Percentiles rank a stretch among this genome's conserved stretches.
phyloP scores from a whole-genome alignment of 2,113 vertebrate species.

The Alaudala cheleensis region DNA sequence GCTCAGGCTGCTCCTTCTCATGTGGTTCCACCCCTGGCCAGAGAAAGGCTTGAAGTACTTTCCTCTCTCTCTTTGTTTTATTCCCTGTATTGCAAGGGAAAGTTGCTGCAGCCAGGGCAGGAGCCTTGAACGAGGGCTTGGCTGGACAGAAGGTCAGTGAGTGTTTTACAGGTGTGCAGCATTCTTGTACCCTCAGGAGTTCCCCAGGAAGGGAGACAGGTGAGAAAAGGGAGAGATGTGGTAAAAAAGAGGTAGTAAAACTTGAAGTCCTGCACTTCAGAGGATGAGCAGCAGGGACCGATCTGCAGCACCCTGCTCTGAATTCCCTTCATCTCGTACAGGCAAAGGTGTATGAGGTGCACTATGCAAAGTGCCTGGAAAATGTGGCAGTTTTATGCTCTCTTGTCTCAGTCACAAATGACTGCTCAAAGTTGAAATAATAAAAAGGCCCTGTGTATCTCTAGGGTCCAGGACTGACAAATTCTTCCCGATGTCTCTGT shows the following conservation, averaged over 20 bases:
- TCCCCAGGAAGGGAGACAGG: background rate
- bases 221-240: background rate
- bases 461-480: background rate
- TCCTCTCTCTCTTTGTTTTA: background rate
- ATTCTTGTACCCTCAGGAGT: background rate
- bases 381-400: background rate
- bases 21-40: background rate
- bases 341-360: background rate
- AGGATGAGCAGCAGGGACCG: rapidly evolving
- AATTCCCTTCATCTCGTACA: rapidly evolving
- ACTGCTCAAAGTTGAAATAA: background rate
- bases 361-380: background rate
- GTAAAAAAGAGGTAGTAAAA: background rate
- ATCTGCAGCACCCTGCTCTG: rapidly evolving
- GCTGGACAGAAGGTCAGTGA: background rate
- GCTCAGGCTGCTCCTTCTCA: background rate
- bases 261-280: background rate
- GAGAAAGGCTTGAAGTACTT: background rate
- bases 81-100: background rate
- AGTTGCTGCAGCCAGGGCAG: background rate
- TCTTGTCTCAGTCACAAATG: background rate
- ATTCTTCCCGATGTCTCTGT: background rate
- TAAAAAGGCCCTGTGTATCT: background rate
- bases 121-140: background rate
- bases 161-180: background rate